Conservation (phyloP, 2,888 invertebrate genomes). For the Philonicus albiceps region DNA sequence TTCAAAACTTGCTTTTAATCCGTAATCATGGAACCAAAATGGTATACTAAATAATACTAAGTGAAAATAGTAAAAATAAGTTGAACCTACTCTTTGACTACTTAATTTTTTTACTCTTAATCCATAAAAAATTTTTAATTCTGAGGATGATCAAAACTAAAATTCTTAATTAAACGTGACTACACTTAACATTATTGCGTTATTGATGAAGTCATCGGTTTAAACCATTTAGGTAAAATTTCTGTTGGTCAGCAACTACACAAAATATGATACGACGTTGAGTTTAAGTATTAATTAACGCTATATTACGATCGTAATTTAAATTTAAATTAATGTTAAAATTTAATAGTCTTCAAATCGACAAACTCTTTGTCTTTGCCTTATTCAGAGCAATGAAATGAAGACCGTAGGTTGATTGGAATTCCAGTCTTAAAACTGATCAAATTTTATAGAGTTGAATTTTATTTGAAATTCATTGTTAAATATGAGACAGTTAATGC, state of each 20-base stretch:
- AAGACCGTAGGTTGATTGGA: background rate
- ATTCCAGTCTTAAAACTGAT: background rate
- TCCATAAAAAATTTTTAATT: background rate
- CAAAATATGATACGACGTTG: background rate
- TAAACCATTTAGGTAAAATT: background rate
- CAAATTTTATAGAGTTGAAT: conserved; percentile 42
- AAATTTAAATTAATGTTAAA: background rate
- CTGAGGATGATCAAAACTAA: background rate
- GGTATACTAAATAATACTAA: too few relatives aligned
- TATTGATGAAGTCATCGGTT: background rate
- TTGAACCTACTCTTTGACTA: too few relatives aligned
- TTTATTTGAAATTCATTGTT: conserved; percentile 45
- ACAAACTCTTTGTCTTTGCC: background rate
- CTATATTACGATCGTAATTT: background rate
- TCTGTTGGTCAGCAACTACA: background rate
- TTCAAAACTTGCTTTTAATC: too few relatives aligned
- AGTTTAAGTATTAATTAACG: background rate
- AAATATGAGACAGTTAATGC: conserved; percentile 44
- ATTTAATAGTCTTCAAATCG: background rate
- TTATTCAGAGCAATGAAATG: background rate
- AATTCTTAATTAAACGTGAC: background rate
- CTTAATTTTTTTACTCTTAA: background rate
- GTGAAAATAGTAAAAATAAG: too few relatives aligned
- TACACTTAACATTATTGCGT: background rate
- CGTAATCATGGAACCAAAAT: too few relatives aligned